Evolutionary conservation across 1,140 invertebrate genomes (phyloP).

Genomic region (Pogonomyrmex californicus): DNA sequence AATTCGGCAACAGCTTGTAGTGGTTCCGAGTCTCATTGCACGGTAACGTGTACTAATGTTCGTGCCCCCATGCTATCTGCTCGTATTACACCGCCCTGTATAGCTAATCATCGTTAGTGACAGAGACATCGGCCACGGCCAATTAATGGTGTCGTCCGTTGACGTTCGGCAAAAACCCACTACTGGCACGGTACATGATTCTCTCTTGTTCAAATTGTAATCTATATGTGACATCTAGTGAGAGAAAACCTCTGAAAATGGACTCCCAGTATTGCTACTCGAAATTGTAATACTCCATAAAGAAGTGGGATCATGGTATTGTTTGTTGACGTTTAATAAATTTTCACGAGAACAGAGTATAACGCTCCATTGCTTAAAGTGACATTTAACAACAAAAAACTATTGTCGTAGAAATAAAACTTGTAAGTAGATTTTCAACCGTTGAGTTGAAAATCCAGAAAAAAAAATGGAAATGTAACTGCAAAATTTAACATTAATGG

Average conservation of each 20-base stretch:
- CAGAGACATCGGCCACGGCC: conserved; percentile 71
- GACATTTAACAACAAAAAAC: neutral
- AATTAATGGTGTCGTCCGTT: conserved; percentile 64
- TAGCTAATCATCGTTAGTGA: conserved; percentile 77
- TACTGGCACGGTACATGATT: conserved; percentile 2
- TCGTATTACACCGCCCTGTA: conserved; percentile 73
- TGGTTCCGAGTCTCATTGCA: conserved; percentile 76
- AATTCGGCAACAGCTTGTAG: conserved; percentile 81
- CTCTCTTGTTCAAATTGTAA: conserved; percentile 33
- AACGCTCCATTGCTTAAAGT: neutral
- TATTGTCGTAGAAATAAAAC: neutral
- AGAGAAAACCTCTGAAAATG: neutral
- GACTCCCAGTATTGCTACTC: neutral
- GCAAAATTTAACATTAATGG: neutral
- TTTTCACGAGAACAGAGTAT: neutral
- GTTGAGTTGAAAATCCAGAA: neutral
- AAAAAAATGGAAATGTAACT: neutral
- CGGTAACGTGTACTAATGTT: conserved; percentile 70
- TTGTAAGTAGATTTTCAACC: neutral
- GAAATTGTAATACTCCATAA: neutral
- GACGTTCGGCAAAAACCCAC: conserved; percentile 38
- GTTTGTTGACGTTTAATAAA: conserved; percentile 21
- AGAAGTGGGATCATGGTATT: neutral
- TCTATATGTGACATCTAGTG: conserved; percentile 5
- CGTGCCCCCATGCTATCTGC: conserved; percentile 45